Evolutionary conservation across 2,797 vertebrate genomes (phyloP).

Genomic region (Ispidina picta): DNA sequence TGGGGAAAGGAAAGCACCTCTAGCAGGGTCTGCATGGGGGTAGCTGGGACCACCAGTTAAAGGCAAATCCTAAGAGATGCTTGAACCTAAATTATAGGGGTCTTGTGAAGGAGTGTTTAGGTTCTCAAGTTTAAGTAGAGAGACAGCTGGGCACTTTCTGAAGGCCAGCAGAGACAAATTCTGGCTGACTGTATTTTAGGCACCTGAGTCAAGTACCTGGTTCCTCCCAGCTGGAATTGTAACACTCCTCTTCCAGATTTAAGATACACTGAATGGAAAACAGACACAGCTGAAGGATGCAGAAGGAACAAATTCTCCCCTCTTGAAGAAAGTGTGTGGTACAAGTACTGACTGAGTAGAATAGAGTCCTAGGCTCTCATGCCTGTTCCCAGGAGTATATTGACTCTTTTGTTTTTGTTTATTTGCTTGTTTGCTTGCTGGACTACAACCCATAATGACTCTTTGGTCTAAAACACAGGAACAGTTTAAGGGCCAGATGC

Average conservation of each 20-base stretch:
- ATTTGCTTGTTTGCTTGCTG: background rate
- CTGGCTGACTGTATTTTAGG: background rate
- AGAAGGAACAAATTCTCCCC: background rate
- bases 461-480: background rate
- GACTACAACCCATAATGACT: background rate
- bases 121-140: background rate
- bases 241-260: background rate
- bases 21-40: background rate
- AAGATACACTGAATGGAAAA: background rate
- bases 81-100: background rate
- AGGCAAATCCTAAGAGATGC: background rate
- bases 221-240: background rate
- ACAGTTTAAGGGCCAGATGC: background rate
- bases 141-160: background rate
- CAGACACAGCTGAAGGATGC: background rate
- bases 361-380: rapidly evolving
- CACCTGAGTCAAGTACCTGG: background rate
- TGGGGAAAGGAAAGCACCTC: background rate
- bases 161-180: background rate
- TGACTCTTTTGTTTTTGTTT: background rate
- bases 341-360: background rate
- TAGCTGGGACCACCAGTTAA: background rate
- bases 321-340: background rate
- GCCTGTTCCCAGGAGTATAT: background rate
- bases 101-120: background rate